These are phyloP conservation scores for Gymnoscopelus microlampas DNA, from an alignment of 2,797 vertebrate genomes.

Conservation along the genomic window DNA sequence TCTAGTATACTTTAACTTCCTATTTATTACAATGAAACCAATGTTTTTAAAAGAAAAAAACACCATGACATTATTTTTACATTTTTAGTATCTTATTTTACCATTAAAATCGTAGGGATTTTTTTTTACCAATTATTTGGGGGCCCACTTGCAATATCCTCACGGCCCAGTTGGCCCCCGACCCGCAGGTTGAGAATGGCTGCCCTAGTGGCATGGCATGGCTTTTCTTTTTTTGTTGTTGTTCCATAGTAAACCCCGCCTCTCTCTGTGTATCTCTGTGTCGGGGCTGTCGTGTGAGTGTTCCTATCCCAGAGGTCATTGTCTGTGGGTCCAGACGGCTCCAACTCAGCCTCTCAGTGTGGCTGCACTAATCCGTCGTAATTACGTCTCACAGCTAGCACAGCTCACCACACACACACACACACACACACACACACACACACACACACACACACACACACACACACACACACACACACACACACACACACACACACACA, in stretches of 20 bases:
- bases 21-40: too few relatives aligned
- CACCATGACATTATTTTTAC: too few relatives aligned
- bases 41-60: too few relatives aligned
- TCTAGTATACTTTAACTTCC: too few relatives aligned
- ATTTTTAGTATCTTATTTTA: too few relatives aligned
- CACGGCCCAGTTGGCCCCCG: too few relatives aligned
- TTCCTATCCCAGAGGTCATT: conserved; percentile 64
- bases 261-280: conserved; percentile 28
- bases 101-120: too few relatives aligned
- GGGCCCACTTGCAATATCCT: too few relatives aligned
- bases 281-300: background rate
- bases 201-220: background rate
- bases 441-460: conserved; percentile 15
- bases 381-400: conserved; percentile 72
- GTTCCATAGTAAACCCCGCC: background rate
- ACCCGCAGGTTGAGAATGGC: too few relatives aligned
- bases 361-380: conserved; percentile 74
- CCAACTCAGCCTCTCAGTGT: conserved; percentile 65
- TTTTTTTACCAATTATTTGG: too few relatives aligned
- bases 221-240: too few relatives aligned
- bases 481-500: conserved; percentile 21
- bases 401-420: conserved; percentile 41
- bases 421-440: conserved; percentile 27
- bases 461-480: conserved; percentile 48
- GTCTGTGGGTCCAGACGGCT: conserved; percentile 67